These are phyloP conservation scores for Rhopalosiphum padi DNA, from an alignment of 1,140 invertebrate genomes.

Conservation along the genomic window DNA sequence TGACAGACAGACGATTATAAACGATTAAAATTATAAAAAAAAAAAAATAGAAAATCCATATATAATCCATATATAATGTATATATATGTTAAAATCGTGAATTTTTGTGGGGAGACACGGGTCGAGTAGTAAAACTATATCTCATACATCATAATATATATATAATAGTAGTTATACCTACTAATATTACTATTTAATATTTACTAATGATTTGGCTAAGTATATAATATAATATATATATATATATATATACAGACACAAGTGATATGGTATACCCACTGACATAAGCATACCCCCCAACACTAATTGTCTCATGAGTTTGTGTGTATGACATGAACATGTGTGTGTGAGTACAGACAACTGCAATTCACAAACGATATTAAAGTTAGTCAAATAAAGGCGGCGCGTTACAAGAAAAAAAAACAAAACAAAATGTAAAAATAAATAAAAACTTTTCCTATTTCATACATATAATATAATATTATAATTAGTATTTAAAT, in stretches of 20 bases:
- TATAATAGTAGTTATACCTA: not conserved
- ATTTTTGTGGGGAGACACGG: not conserved
- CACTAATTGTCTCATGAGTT: not conserved
- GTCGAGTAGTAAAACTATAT: not conserved
- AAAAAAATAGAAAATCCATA: not conserved
- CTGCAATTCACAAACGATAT: not conserved
- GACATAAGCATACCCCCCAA: not conserved
- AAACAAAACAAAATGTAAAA: not conserved
- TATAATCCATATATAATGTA: too few species aligned
- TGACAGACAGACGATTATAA: not conserved
- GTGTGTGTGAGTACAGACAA: not conserved
- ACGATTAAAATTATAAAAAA: not conserved
- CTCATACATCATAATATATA: not conserved
- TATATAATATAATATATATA: not conserved
- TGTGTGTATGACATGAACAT: not conserved
- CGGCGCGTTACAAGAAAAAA: not conserved
- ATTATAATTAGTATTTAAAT: slow-evolving; percentile 41
- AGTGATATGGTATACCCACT: not conserved
- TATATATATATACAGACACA: not conserved
- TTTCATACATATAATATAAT: slow-evolving; percentile 13
- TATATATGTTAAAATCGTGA: too few species aligned
- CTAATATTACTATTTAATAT: not conserved
- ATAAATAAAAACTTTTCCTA: slow-evolving; percentile 31
- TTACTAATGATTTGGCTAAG: not conserved
- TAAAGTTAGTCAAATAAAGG: not conserved